phyloP scores from a whole-genome alignment of 2,888 invertebrate species.

The Frankliniella intonsa region DNA sequence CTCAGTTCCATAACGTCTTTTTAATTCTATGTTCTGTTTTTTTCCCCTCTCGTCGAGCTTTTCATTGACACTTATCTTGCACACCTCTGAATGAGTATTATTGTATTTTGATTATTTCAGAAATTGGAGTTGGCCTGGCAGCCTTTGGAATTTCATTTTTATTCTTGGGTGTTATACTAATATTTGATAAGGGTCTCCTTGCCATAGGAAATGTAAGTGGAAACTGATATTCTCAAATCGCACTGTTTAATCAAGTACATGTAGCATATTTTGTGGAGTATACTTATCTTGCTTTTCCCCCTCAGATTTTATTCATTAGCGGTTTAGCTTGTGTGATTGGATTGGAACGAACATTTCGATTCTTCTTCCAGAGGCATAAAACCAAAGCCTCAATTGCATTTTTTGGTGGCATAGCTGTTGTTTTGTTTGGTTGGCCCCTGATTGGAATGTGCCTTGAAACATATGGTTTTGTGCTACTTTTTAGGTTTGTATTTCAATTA shows the following conservation, averaged over 20 bases:
- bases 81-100: constrained; percentile 25
- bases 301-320: constrained; percentile 89
- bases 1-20: background rate
- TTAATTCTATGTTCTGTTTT: constrained; percentile 30
- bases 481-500: constrained; percentile 56
- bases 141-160: constrained; percentile 94
- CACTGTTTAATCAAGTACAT: constrained; percentile 14
- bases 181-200: constrained; percentile 94
- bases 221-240: constrained; percentile 8
- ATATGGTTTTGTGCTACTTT: constrained; percentile 87
- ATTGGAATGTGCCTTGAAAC: constrained; percentile 94
- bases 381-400: constrained; percentile 83
- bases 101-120: constrained; percentile 53
- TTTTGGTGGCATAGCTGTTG: constrained; percentile 87
- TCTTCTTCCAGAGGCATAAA: constrained; percentile 97
- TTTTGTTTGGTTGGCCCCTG: constrained; percentile 92
- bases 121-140: constrained; percentile 95
- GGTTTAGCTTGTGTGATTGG: constrained; percentile 96
- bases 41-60: constrained; percentile 23
- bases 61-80: constrained; percentile 28
- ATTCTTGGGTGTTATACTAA: constrained; percentile 83
- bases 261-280: too few species aligned
- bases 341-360: constrained; percentile 87
- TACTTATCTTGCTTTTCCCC: constrained; percentile 31
- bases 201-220: constrained; percentile 98